phyloP scores from a whole-genome alignment of 2,888 invertebrate genomes.

The Rugalucina vietnamica region DNA sequence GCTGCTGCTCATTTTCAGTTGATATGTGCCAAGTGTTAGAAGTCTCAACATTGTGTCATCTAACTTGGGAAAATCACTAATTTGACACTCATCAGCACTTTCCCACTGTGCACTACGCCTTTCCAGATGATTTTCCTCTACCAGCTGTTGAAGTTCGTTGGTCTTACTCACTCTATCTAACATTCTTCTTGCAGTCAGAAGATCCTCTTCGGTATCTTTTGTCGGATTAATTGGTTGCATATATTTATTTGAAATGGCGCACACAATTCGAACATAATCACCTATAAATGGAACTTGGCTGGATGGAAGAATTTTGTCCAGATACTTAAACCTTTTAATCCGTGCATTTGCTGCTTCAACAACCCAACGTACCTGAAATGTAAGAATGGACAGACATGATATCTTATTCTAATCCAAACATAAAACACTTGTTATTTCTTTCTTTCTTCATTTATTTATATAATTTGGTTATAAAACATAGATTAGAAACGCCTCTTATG shows the following conservation, averaged over 20 bases:
- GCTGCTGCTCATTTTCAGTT: background rate
- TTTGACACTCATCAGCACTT: background rate
- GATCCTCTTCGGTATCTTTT: background rate
- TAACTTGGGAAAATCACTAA: background rate
- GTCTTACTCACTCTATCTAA: too few relatives aligned
- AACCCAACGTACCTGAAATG: slow-evolving; percentile 53
- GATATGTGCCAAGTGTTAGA: background rate
- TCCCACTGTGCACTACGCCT: background rate
- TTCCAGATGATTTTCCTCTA: too few relatives aligned
- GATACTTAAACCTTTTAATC: slow-evolving; percentile 44
- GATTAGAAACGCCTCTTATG: too few relatives aligned
- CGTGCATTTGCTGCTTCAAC: slow-evolving; percentile 50
- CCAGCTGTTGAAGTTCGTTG: too few relatives aligned
- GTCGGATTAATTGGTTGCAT: background rate
- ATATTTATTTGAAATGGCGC: slow-evolving; percentile 42
- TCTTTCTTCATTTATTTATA: too few relatives aligned
- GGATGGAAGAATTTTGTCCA: slow-evolving; percentile 37
- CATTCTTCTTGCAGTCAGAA: too few relatives aligned
- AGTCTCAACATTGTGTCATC: background rate
- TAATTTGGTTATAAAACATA: too few relatives aligned
- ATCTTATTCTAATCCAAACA: too few relatives aligned
- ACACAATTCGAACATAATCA: slow-evolving; percentile 49
- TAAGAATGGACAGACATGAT: too few relatives aligned
- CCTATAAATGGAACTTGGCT: slow-evolving; percentile 53
- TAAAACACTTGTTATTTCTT: too few relatives aligned